These are phyloP conservation scores for Halichoerus grypus DNA, from an alignment of 2,113 vertebrate species.

Conservation along the genomic window DNA sequence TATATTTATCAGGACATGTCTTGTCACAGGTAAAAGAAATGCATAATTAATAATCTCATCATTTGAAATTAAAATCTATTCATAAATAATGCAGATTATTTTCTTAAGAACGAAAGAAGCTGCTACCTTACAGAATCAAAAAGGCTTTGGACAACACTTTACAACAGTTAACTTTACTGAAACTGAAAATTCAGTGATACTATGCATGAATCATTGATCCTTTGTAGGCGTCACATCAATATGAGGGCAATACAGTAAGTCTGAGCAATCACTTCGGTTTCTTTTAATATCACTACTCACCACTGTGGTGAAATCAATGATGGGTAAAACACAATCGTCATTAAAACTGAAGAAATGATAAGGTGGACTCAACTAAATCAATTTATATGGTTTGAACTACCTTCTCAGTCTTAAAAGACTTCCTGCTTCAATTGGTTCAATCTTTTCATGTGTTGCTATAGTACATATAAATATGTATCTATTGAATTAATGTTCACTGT, in stretches of 20 bases:
- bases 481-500: not conserved
- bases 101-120: not conserved
- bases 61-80: not conserved
- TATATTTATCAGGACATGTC: not conserved
- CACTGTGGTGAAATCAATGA: not conserved
- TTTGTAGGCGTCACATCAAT: not conserved
- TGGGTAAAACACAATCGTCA: not conserved
- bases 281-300: not conserved
- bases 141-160: conserved; percentile 1
- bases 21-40: not conserved
- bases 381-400: not conserved
- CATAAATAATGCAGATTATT: not conserved
- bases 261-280: not conserved
- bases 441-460: not conserved
- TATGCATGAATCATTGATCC: not conserved
- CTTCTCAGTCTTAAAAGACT: not conserved
- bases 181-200: not conserved
- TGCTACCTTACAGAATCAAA: not conserved
- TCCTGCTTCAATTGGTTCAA: not conserved
- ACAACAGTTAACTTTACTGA: not conserved
- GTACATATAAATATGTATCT: not conserved
- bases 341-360: not conserved
- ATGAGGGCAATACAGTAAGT: not conserved
- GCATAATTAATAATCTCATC: not conserved
- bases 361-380: not conserved